phyloP scores from a whole-genome alignment of 2,797 vertebrate genomes.

The Petrocephalus sullivani region DNA sequence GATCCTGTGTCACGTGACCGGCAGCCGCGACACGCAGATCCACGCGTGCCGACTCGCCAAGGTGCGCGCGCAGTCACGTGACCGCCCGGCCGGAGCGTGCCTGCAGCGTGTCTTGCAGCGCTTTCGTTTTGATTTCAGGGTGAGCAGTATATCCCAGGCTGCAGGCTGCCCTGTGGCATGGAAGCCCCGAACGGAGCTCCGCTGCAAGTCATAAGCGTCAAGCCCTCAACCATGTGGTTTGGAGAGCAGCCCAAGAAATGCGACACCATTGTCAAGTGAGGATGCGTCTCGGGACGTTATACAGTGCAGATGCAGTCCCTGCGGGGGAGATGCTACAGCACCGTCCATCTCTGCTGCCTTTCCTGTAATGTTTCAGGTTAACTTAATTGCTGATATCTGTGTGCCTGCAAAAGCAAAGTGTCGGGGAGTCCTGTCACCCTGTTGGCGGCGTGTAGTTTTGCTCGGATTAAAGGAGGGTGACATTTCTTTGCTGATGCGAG shows the following conservation, averaged over 20 bases:
- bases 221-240: conserved; percentile 98
- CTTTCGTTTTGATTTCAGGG: conserved; percentile 59
- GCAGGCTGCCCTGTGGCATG: conserved; percentile 80
- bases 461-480: background rate
- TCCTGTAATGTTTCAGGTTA: background rate
- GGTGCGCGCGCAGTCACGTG: conserved; percentile 48
- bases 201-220: conserved; percentile 82
- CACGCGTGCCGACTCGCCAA: conserved; percentile 86
- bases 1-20: conserved; percentile 83
- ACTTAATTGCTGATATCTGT: background rate
- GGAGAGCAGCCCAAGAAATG: conserved; percentile 83
- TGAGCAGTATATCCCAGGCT: conserved; percentile 71
- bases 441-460: background rate
- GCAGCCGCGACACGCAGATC: conserved; percentile 75
- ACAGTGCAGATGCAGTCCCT: too few species aligned
- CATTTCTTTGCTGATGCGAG: background rate
- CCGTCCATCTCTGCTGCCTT: background rate
- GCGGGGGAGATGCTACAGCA: too few species aligned
- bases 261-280: conserved; percentile 80
- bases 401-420: background rate
- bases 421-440: background rate
- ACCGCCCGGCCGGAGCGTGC: background rate
- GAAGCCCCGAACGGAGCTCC: conserved; percentile 65
- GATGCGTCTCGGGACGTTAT: background rate
- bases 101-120: background rate